Base-by-base conservation (phyloP, 2,113 vertebrate species). In the Ariopsis seemanni region DNA sequence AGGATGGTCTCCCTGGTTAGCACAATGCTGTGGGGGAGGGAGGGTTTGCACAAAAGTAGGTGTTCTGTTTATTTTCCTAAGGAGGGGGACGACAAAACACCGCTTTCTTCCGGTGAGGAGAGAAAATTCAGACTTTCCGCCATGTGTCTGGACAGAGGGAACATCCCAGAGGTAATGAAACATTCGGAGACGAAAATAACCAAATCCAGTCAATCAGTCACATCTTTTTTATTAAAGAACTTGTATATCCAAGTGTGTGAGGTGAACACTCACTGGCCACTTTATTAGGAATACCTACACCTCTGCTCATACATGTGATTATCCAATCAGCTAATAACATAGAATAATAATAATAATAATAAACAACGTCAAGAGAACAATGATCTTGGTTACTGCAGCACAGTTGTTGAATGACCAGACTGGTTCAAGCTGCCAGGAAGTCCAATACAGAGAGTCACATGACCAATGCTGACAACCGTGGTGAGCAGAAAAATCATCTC, bases 151-250 rank as follows among this genome's bases (percentile, higher is more conserved):
- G 78, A 91, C 1, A 27, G 50, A 82, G 89, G 89, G 87, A 87
- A 30, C 80, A 84, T 90, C 92, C 91, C 90, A 86, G 89, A 48
- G 65, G 88, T 92, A 86, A 52, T 53, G 34, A 25, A 87, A n/a
- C 71, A 92, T 91, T 91, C 80, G 88, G 63, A 90, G 42, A 82
- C 57, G n/a, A 80, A 71, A 80, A 67, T 87, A 60, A 72, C 65
- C 30, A 69, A 69, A 72, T 20, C 30, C 17, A 72, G 20, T 7
- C 69, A 42, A 30, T 10, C 10, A 42, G 52, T 72, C 15, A 34
- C 18, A 42, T 72, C 14, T 67, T n/a, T 27, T 15, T 63, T 14
- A 69, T 7, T 72, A 34, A 72, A 42, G 20, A 72, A 17, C 34
- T 18, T 42, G 14, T 8, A 18, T 2, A 18, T 11, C 30, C 27